Evolutionary conservation across 2,797 vertebrate genomes (phyloP).

Genomic region (Dendrocincla tyrannina): DNA sequence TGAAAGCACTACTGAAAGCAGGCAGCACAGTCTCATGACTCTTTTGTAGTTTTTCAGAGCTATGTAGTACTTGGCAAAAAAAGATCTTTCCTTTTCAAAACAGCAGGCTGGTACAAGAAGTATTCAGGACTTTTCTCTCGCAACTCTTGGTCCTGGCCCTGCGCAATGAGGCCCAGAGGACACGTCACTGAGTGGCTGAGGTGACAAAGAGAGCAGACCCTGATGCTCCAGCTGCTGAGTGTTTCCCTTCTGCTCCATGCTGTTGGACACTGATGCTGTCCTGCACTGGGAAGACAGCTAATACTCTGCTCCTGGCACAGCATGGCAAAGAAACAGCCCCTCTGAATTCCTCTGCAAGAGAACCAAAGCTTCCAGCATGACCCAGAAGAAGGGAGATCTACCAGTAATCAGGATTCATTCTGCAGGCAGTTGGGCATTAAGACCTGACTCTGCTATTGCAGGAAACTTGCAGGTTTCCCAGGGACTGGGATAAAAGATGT

Average conservation of each 20-base stretch:
- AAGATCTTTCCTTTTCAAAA: neutral
- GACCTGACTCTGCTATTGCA: neutral
- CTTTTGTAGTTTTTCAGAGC: neutral
- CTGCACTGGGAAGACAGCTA: neutral
- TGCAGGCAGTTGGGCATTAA: neutral
- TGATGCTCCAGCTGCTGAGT: neutral
- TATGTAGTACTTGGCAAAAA: neutral
- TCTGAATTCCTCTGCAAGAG: neutral
- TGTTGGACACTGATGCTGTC: neutral
- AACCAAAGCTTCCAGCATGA: neutral
- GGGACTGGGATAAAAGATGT: neutral
- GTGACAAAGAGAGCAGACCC: neutral
- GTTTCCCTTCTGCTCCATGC: neutral
- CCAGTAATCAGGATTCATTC: neutral
- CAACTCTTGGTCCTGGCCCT: neutral
- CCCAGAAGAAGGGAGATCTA: neutral
- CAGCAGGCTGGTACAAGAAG: neutral
- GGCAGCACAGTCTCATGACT: neutral
- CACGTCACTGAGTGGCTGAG: accelerated
- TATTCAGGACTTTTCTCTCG: neutral
- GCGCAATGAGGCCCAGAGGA: neutral
- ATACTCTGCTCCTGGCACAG: neutral
- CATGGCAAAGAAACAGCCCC: neutral
- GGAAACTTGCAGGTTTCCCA: neutral
- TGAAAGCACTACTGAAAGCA: neutral